phyloP scores from a whole-genome alignment of 2,888 invertebrate species.

The Lumbricus terrestris region DNA sequence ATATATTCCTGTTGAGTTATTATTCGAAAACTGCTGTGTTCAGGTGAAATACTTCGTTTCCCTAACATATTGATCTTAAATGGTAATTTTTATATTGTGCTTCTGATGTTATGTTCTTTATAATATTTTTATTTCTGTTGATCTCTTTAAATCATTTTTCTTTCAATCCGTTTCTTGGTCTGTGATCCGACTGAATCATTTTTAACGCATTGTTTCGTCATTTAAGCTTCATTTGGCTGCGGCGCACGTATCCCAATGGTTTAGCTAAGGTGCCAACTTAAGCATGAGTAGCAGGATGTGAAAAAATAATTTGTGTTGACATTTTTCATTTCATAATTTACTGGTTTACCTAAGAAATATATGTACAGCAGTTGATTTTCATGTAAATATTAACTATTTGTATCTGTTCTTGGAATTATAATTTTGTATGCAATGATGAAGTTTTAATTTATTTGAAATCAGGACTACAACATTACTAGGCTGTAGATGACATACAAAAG shows the following conservation, averaged over 20 bases:
- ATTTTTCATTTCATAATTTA: background rate
- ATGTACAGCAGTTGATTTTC: background rate
- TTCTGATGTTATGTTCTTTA: background rate
- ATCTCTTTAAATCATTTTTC: background rate
- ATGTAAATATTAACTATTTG: background rate
- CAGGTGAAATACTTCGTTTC: background rate
- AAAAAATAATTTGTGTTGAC: background rate
- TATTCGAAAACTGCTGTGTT: background rate
- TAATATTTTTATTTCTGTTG: background rate
- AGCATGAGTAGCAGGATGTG: background rate
- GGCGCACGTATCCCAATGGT: background rate
- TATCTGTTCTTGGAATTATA: background rate
- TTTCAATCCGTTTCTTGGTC: background rate
- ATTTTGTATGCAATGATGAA: background rate
- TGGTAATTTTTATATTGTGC: background rate
- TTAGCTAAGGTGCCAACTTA: background rate
- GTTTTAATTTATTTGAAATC: background rate
- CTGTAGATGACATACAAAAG: too few relatives aligned
- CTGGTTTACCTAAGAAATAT: background rate
- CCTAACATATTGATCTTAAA: background rate
- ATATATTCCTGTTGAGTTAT: background rate
- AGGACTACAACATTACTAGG: background rate
- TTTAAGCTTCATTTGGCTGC: background rate
- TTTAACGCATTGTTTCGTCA: background rate
- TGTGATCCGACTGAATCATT: background rate